These are phyloP conservation scores for Nipponia nippon DNA, from an alignment of 2,113 vertebrate species.

Conservation along the genomic window DNA sequence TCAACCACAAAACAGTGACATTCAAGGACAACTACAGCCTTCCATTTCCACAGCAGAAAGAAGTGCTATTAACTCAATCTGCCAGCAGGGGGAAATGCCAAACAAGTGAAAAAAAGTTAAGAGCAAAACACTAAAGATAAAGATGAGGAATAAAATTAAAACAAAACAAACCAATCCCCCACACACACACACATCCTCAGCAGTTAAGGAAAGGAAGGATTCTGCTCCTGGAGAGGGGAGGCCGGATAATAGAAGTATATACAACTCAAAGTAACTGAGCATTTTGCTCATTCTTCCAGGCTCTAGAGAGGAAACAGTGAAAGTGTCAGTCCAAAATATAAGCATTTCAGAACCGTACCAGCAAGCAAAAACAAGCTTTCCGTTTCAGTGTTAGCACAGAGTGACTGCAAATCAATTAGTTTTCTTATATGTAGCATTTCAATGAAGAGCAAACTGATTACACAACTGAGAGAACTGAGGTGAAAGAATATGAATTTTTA, in stretches of 20 bases:
- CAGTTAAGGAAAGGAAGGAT: not conserved
- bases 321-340: not conserved
- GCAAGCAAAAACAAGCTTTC: not conserved
- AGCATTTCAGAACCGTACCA: not conserved
- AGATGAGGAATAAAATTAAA: not conserved
- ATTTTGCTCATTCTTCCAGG: not conserved
- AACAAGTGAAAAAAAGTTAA: constrained; percentile 13
- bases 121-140: not conserved
- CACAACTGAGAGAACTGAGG: not conserved
- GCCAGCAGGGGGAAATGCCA: constrained; percentile 60
- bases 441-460: not conserved
- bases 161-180: not conserved
- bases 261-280: not conserved
- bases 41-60: not conserved
- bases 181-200: not conserved
- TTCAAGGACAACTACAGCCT: not conserved
- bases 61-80: not conserved
- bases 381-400: not conserved
- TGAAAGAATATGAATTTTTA: not conserved
- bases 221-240: not conserved
- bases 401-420: not conserved
- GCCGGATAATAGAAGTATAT: not conserved
- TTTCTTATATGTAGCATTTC: not conserved
- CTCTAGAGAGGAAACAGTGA: not conserved
- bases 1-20: not conserved